A percentile compares a stretch with the other conserved stretches of the same genome.
Conservation (phyloP, 2,797 vertebrate genomes). For the Sebastes hubbsi region DNA sequence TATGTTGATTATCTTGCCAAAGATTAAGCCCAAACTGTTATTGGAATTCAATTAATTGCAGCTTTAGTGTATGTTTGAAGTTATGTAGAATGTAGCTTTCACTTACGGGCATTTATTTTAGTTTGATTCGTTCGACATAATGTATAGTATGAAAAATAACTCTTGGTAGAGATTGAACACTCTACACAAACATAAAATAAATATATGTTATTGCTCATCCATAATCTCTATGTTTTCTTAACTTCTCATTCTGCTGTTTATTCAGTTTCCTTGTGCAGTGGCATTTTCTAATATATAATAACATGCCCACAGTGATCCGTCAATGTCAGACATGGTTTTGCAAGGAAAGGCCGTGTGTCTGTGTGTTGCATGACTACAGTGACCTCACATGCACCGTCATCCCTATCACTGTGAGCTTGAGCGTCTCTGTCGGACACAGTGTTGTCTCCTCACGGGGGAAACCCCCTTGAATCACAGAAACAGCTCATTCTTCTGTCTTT, state of each 20-base stretch:
- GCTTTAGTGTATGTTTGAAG: not conserved
- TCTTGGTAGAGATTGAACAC: too few species aligned
- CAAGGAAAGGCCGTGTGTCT: not conserved
- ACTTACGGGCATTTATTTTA: not conserved
- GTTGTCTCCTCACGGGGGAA: constrained; percentile 16
- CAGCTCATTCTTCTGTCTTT: not conserved
- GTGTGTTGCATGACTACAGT: not conserved
- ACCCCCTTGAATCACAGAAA: constrained; percentile 15
- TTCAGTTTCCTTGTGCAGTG: not conserved
- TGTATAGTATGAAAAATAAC: not conserved
- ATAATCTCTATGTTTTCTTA: too few species aligned
- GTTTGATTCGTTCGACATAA: not conserved
- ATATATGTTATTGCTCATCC: not conserved
- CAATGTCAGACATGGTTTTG: constrained; percentile 33
- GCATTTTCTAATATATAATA: not conserved
- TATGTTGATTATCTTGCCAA: too few species aligned
- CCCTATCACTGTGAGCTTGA: constrained; percentile 8
- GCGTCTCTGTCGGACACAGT: constrained; percentile 9
- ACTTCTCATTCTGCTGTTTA: not conserved
- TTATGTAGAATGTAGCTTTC: not conserved
- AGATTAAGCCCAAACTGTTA: too few species aligned
- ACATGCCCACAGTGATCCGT: not conserved
- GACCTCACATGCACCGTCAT: constrained; percentile 34
- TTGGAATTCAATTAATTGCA: too few species aligned
- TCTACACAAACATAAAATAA: too few species aligned